A percentile compares a stretch with the other conserved stretches of the same genome.
These are phyloP conservation scores for Ammospiza nelsoni DNA, from an alignment of 2,113 vertebrate species.

Conservation along the genomic window DNA sequence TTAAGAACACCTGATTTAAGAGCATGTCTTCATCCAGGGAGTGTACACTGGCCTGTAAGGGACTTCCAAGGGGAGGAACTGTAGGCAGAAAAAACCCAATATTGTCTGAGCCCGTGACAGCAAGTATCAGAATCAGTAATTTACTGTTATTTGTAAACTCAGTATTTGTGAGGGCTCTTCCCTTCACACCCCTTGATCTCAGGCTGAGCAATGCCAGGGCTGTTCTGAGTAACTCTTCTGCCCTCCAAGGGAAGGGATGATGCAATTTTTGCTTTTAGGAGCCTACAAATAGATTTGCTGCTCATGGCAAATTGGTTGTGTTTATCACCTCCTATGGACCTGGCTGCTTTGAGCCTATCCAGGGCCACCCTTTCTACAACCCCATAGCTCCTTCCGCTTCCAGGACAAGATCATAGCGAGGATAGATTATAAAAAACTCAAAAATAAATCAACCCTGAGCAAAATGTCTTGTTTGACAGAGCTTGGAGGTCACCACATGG, in stretches of 20 bases:
- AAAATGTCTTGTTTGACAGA: not conserved
- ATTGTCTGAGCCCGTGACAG: not conserved
- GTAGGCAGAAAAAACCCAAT: not conserved
- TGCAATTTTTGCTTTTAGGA: not conserved
- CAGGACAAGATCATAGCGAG: not conserved
- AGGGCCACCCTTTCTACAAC: not conserved
- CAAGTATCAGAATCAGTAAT: slow-evolving; percentile 41
- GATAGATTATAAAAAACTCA: not conserved
- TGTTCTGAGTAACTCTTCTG: slow-evolving; percentile 11
- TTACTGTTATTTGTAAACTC: slow-evolving; percentile 56
- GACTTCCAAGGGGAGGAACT: not conserved
- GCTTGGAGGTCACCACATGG: not conserved
- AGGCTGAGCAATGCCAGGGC: slow-evolving; percentile 14
- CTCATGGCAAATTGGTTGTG: not conserved
- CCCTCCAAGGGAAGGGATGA: not conserved
- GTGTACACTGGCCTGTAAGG: not conserved
- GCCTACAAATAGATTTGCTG: not conserved
- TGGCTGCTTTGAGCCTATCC: too few species aligned
- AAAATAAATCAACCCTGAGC: fast-evolving
- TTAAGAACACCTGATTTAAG: not conserved
- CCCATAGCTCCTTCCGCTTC: not conserved
- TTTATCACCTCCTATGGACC: not conserved
- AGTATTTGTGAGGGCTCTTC: slow-evolving; percentile 40
- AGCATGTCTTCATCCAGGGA: not conserved
- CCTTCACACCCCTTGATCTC: not conserved